A percentile compares a stretch with the other conserved stretches of the same genome.
phyloP scores from a whole-genome alignment of 2,888 invertebrate species.

The Epirrhoe tristata region DNA sequence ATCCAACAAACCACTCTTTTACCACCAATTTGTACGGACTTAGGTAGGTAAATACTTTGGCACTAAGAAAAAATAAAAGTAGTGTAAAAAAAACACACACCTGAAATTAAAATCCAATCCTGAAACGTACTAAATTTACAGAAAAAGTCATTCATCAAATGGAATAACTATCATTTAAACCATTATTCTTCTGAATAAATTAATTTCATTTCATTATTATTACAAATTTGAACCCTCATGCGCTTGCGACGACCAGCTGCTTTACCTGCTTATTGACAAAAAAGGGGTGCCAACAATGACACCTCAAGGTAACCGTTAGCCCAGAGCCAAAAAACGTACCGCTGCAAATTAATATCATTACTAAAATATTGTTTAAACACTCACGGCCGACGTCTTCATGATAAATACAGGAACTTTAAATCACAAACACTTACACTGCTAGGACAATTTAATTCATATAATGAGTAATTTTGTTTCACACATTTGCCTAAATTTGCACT shows the following conservation, averaged over 20 bases:
- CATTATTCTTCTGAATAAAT: too few species aligned
- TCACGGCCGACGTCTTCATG: constrained; percentile 37
- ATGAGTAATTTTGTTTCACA: not conserved
- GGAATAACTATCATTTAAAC: not conserved
- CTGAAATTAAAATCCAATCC: too few species aligned
- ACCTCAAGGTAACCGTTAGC: not conserved
- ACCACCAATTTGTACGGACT: too few species aligned
- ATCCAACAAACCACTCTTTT: too few species aligned
- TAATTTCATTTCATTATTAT: not conserved
- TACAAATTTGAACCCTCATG: not conserved
- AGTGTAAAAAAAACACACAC: too few species aligned
- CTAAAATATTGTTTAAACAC: not conserved
- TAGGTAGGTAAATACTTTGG: too few species aligned
- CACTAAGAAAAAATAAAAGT: too few species aligned
- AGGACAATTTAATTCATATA: constrained; percentile 1
- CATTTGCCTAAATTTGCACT: not conserved
- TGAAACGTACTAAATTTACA: not conserved
- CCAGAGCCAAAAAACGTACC: not conserved
- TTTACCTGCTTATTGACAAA: constrained; percentile 18
- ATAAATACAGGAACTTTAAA: not conserved
- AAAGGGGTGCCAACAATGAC: constrained; percentile 14
- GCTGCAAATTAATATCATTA: not conserved
- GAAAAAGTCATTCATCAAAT: not conserved
- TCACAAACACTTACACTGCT: constrained; percentile 10
- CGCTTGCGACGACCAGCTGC: constrained; percentile 9